These are phyloP conservation scores for Tribolium freemani DNA, from an alignment of 2,888 invertebrate genomes.

Conservation along the genomic window DNA sequence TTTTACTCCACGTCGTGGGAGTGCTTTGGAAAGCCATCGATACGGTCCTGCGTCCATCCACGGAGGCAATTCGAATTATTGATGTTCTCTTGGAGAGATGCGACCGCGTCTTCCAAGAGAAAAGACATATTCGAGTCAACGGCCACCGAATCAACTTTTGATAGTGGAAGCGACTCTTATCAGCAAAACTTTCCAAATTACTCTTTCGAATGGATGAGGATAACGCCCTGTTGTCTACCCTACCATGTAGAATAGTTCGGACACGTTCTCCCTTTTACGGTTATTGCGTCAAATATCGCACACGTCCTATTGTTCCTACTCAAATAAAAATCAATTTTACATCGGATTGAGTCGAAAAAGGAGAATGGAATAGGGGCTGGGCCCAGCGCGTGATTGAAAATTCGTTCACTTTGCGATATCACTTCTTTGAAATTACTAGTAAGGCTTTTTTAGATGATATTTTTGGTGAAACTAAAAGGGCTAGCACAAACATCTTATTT, in stretches of 20 bases:
- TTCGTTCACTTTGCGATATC: no score
- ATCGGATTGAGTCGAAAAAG: not conserved
- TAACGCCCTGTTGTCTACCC: not conserved
- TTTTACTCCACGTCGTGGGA: not conserved
- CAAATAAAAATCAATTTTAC: constrained; percentile 25
- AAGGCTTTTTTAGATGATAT: no score
- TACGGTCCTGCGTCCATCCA: not conserved
- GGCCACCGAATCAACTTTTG: not conserved
- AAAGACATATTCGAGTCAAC: not conserved
- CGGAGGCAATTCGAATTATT: not conserved
- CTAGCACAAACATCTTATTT: no score
- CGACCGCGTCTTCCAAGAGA: not conserved
- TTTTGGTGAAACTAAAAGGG: no score
- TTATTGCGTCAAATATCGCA: constrained; percentile 11
- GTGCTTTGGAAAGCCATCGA: not conserved
- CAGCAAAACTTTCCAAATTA: not conserved
- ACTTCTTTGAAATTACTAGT: no score
- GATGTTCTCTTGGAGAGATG: not conserved
- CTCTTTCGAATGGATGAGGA: not conserved
- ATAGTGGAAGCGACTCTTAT: not conserved
- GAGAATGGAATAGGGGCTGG: not conserved
- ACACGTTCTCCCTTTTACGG: constrained; percentile 17
- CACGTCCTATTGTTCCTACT: constrained; percentile 12
- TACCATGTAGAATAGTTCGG: not conserved
- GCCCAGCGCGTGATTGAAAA: not conserved